Conservation (phyloP, 1,140 invertebrate genomes). For the Formica exsecta region DNA sequence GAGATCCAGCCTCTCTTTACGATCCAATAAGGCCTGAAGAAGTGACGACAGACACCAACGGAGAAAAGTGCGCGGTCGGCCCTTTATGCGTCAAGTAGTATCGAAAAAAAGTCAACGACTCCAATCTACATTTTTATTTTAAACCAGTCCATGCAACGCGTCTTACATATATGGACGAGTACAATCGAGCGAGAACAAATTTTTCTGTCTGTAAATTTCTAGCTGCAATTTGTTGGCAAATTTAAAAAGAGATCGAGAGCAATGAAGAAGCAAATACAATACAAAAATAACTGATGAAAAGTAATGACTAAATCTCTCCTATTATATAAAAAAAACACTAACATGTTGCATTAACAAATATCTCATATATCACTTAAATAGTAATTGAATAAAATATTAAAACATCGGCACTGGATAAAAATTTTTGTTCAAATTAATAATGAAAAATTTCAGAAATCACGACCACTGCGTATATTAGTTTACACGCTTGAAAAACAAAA, state of each 20-base stretch:
- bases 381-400: neutral
- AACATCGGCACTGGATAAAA: neutral
- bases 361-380: neutral
- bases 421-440: neutral
- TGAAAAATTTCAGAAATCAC: constrained; percentile 1
- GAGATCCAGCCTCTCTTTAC: constrained; percentile 72
- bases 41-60: constrained; percentile 23
- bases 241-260: neutral
- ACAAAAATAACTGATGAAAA: neutral
- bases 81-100: neutral
- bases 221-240: neutral
- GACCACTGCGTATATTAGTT: neutral
- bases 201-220: neutral
- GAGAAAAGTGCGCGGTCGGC: neutral
- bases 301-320: neutral
- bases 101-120: constrained; percentile 14
- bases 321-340: neutral
- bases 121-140: constrained; percentile 2
- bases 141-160: neutral
- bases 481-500: neutral
- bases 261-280: neutral
- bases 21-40: constrained; percentile 73
- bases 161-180: neutral
- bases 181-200: neutral
- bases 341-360: neutral